Evolutionary conservation across 2,888 invertebrate species (phyloP).

Genomic region (Gryllus longicercus): DNA sequence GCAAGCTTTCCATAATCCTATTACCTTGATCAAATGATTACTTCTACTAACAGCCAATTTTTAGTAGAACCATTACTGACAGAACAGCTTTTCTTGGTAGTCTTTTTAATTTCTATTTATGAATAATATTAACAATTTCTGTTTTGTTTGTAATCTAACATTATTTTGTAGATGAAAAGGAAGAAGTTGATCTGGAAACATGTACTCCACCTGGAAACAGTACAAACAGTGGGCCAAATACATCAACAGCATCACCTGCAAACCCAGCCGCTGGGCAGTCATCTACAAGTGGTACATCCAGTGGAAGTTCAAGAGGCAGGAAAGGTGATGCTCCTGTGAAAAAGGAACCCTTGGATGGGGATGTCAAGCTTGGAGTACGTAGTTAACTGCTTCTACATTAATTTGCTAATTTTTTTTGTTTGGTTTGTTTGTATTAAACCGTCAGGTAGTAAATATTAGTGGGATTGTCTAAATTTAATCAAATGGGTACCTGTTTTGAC

Average conservation of each 20-base stretch:
- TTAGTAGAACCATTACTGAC: too few relatives aligned
- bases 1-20: too few relatives aligned
- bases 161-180: constrained; percentile 39
- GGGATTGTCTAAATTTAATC: too few relatives aligned
- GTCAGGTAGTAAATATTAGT: too few relatives aligned
- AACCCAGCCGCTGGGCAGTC: neutral
- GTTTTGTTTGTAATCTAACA: constrained; percentile 20
- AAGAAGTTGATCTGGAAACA: constrained; percentile 40
- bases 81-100: too few relatives aligned
- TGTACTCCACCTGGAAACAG: constrained; percentile 25
- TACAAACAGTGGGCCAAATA: constrained; percentile 1
- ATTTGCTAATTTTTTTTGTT: too few relatives aligned
- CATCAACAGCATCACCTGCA: neutral
- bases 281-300: neutral
- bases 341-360: constrained; percentile 30
- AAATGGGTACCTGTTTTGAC: too few relatives aligned
- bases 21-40: too few relatives aligned
- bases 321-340: constrained; percentile 38
- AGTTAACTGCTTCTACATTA: neutral
- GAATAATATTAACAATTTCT: neutral
- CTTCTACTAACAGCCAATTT: too few relatives aligned
- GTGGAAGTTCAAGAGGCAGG: constrained; percentile 24
- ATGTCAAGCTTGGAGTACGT: constrained; percentile 33
- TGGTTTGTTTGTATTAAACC: too few relatives aligned
- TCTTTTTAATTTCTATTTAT: too few relatives aligned